These are phyloP conservation scores for Onychomys leucogaster DNA, from an alignment of 2,797 vertebrate species.

Conservation along the genomic window DNA sequence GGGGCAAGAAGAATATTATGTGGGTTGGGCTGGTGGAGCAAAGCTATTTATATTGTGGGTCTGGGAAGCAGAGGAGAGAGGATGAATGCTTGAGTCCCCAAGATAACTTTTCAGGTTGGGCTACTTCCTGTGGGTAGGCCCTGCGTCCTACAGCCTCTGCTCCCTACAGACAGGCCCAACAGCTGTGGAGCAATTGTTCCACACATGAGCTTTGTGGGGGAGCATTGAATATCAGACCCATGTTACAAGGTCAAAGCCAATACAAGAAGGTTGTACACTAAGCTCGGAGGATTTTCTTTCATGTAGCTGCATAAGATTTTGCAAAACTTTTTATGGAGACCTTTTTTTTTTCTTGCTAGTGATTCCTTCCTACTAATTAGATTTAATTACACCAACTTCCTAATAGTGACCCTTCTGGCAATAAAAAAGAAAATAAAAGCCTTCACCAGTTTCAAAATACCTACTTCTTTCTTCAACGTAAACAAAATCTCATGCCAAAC, in stretches of 20 bases:
- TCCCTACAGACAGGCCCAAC: background rate
- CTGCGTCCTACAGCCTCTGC: background rate
- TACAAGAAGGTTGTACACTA: background rate
- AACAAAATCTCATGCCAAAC: conserved; percentile 21
- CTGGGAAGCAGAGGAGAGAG: background rate
- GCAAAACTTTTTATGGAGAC: background rate
- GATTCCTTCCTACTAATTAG: conserved; percentile 1
- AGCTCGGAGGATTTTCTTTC: conserved; percentile 6
- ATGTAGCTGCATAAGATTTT: background rate
- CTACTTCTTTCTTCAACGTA: conserved; percentile 14
- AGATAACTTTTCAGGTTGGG: background rate
- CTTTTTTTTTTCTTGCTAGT: conserved; percentile 32
- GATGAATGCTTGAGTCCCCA: background rate
- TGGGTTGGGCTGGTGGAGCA: background rate
- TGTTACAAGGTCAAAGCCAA: background rate
- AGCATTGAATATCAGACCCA: background rate
- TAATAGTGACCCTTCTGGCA: background rate
- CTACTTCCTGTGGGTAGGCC: background rate
- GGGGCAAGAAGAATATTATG: background rate
- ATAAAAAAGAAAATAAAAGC: conserved; percentile 15
- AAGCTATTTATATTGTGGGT: background rate
- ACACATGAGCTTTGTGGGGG: background rate
- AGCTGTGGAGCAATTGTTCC: background rate
- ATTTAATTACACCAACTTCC: background rate
- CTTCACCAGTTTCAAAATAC: conserved; percentile 26